Evolutionary conservation across 2,888 invertebrate species (phyloP), one percentile per base, ranked within the genome.

Genomic region (Sesamia inferens): DNA sequence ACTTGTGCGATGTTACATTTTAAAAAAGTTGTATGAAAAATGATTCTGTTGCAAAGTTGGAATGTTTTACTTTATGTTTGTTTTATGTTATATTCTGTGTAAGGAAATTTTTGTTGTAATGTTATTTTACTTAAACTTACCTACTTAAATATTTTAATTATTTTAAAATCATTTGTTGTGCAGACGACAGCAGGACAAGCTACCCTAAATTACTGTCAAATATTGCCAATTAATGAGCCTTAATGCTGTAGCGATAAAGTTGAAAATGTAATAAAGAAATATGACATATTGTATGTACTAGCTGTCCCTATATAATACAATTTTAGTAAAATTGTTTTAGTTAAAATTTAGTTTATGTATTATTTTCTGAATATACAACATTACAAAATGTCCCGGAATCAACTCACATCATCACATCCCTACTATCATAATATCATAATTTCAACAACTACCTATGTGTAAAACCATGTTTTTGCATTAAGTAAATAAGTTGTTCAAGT

Each of bases 21-120:
- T 74, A 22, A 66, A 82, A 83, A 77, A 31, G 77, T 83, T 83
- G 62, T 77, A 63, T 82, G 83, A 82, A 83, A 82, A 77, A 83
- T 82, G 77, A 77, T 76, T 80, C 70, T 73, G 69, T 68, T 83
- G 48, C 69, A 69, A 74, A 67, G 81, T 76, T 76, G 42, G 67
- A 76, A 64, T 57, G 59, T 63, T 76, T 68, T 75, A 13, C 6
- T 64, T 22, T 24, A 24, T 71, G 68, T 75, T 81, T 82, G 47
- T 71, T 81, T 68, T 44, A 63, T 63, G 70, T 76, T 44, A 47
- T 22, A 58, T 64, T 59, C 10, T 59, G n/a, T 64, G 54, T 48
- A 22, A n/a, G 66, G 16, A 54, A 70, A 71, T 8, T 79, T 70
- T 68, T 31, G 39, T 58, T 11, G 55, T 48, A 19, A 31, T 16